Evolutionary conservation across 1,140 invertebrate genomes (phyloP).

Genomic region (Nasonia longicornis): DNA sequence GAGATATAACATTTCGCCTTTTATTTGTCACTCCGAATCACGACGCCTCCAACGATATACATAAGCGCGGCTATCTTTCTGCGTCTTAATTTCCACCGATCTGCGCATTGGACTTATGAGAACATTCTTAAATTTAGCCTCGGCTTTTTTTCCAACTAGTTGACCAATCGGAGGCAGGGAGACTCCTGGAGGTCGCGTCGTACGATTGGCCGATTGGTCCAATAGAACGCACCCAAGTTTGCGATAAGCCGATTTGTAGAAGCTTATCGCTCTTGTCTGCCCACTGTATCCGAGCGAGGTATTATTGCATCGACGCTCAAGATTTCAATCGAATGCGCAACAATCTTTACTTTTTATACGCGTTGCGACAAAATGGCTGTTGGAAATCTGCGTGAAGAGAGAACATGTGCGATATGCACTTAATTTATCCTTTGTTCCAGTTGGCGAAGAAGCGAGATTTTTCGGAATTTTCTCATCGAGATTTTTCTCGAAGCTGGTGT

Average conservation of each 20-base stretch:
- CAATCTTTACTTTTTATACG: neutral
- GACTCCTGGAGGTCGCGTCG: neutral
- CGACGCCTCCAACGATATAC: neutral
- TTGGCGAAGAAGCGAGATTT: too few relatives aligned
- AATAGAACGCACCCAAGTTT: conserved; percentile 18
- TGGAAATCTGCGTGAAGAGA: neutral
- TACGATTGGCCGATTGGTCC: conserved; percentile 15
- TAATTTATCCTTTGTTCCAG: too few relatives aligned
- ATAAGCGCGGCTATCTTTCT: neutral
- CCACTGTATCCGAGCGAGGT: neutral
- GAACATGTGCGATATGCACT: too few relatives aligned
- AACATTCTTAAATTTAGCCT: conserved; percentile 44
- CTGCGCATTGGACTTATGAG: conserved; percentile 20
- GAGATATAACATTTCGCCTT: neutral
- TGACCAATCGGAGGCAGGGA: neutral
- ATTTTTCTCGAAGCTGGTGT: neutral
- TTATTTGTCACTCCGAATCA: neutral
- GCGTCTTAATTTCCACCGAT: conserved; percentile 14
- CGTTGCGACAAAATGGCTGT: neutral
- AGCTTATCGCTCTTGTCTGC: conserved; percentile 30
- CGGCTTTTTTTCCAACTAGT: conserved; percentile 3
- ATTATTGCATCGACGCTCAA: neutral
- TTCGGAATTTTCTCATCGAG: too few relatives aligned
- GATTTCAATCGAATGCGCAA: conserved; percentile 4
- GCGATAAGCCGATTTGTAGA: conserved; percentile 33